Base-by-base conservation (phyloP, 2,888 invertebrate species). In the Nephrotoma flavescens region DNA sequence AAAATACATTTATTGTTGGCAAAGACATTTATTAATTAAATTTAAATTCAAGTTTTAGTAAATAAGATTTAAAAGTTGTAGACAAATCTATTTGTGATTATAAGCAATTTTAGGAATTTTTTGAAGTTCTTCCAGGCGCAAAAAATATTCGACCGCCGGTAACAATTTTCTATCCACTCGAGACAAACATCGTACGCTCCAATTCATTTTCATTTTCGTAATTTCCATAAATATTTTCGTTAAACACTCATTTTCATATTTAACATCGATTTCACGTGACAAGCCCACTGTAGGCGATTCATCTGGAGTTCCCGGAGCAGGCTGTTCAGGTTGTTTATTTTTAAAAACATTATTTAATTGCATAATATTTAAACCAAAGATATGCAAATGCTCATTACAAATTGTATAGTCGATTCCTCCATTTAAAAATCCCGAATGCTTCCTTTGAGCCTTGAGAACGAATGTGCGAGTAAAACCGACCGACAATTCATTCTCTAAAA, bases 381-480 rank as follows among this genome's bases (percentile, higher is more conserved):
- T 83, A 41, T 42, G 41, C 12, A 83, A 41, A 41, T 83, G 83
- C 9, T 83, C 83, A 42, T 83, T 83, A 42, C n/a, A 83, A 41
- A 83, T 83, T 83, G 4, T 6, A 42, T 83, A 83, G 11, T 83
- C 41, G 41, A 83, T 83, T 4, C 41, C 83, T 41, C 83, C 83
- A 5, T 9, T 83, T n/a, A 83, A 41, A 41, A 83, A 41, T 87
- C 88, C 88, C 19, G 87, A 6, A 52, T 87, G 83, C 42, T 86
- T 83, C 6, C 45, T 86, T 31, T 31, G 12, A 41, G 86, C 86
- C 15, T 86, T 45, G n/a, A 88, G 86, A 5, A 88, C 6, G 52
- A 88, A 88, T 15, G 88, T 88, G 11, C 88, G 86, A 9, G 85
- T 44, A 86, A 88, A 88, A 12, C 87, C 86, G n/a, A 88, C 86